Percentiles rank a stretch among this genome's conserved stretches.
These are phyloP conservation scores for Coboldia fuscipes DNA, from an alignment of 1,140 invertebrate genomes.

Conservation along the genomic window DNA sequence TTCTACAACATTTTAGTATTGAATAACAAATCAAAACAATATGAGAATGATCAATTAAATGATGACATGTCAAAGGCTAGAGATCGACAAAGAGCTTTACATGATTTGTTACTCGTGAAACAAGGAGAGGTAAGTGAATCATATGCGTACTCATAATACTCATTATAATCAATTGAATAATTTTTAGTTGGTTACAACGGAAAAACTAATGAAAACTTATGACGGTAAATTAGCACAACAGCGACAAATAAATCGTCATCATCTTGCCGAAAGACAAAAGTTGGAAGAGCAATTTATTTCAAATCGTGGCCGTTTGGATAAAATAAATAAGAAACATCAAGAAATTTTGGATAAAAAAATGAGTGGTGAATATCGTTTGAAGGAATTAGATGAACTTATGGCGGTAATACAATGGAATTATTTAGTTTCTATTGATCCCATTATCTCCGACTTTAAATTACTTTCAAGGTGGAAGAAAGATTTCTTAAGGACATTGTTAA, in stretches of 20 bases:
- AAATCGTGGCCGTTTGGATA: conserved; percentile 6
- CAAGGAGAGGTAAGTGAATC: no score
- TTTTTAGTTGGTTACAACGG: not conserved
- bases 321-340: conserved; percentile 8
- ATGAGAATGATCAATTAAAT: conserved; percentile 11
- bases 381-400: conserved; percentile 17
- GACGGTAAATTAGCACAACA: conserved; percentile 11
- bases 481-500: conserved; percentile 8
- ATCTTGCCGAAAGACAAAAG: conserved; percentile 6
- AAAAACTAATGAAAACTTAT: conserved; percentile 10
- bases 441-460: no score
- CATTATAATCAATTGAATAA: not conserved
- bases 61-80: conserved; percentile 12
- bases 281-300: conserved; percentile 9
- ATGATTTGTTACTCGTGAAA: no score
- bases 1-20: conserved; percentile 11
- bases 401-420: no score
- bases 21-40: conserved; percentile 14
- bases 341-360: conserved; percentile 10
- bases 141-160: no score
- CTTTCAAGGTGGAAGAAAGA: conserved; percentile 8
- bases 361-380: conserved; percentile 13
- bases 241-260: conserved; percentile 14
- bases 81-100: conserved; percentile 9
- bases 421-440: no score